Evolutionary conservation across 2,888 invertebrate species (phyloP).

Genomic region (Tenthredo scrophulariae): DNA sequence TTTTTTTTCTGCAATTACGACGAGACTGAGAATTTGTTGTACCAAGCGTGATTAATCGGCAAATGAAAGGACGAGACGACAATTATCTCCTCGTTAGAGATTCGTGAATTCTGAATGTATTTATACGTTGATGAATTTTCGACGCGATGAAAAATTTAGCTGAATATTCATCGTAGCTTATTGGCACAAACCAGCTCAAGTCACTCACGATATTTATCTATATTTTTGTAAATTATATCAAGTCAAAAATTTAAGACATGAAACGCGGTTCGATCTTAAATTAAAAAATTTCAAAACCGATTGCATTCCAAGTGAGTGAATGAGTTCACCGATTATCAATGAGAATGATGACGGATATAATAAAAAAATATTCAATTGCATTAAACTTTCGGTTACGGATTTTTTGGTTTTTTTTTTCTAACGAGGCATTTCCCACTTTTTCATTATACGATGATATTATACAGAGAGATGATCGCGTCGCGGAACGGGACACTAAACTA

Average conservation of each 20-base stretch:
- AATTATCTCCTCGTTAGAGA: neutral
- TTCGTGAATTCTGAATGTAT: neutral
- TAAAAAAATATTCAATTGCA: neutral
- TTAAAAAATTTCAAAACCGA: neutral
- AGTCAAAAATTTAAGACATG: neutral
- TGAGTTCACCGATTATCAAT: neutral
- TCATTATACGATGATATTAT: neutral
- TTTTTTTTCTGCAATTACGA: neutral
- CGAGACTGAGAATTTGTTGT: neutral
- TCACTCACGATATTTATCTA: neutral
- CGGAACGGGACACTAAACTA: neutral
- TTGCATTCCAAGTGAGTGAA: neutral
- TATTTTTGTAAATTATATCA: neutral
- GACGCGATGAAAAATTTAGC: neutral
- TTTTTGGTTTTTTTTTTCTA: neutral
- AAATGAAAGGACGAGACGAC: neutral
- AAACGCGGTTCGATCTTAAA: neutral
- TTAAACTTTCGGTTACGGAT: neutral
- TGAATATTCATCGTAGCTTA: neutral
- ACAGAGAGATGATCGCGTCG: slow-evolving; percentile 1
- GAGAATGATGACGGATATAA: neutral
- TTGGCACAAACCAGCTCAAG: neutral
- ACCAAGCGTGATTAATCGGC: neutral
- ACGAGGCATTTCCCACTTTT: neutral
- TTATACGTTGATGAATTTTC: neutral